Percentiles rank a stretch among this genome's conserved stretches.
These are phyloP conservation scores for Megalopta genalis DNA, from an alignment of 1,140 invertebrate genomes.

Conservation along the genomic window DNA sequence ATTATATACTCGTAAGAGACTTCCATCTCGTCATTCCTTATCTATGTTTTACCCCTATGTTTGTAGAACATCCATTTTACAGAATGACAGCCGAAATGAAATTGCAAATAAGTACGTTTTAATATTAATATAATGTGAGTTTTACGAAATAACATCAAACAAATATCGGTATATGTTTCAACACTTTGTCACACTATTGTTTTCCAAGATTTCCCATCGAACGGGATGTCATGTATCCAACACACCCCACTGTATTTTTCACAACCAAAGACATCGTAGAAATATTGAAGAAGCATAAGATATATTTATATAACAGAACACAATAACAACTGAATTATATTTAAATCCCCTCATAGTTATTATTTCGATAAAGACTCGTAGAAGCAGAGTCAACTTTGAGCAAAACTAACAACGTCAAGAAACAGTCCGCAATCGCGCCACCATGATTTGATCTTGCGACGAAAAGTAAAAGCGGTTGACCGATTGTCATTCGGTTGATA, in stretches of 20 bases:
- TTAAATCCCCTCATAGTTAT: background rate
- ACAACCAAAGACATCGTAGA: background rate
- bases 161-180: background rate
- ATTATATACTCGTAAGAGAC: background rate
- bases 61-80: background rate
- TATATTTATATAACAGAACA: background rate
- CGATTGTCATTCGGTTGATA: constrained; percentile 8
- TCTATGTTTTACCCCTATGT: background rate
- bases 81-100: background rate
- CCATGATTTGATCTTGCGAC: too few species aligned
- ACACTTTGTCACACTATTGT: background rate
- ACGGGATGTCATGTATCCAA: too few species aligned
- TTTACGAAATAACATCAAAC: background rate
- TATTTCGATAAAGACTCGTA: background rate
- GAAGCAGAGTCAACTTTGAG: background rate
- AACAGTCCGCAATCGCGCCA: background rate
- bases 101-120: background rate
- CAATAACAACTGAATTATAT: background rate
- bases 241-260: background rate
- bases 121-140: background rate
- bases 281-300: background rate
- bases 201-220: background rate
- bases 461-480: background rate
- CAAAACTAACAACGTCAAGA: background rate
- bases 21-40: background rate